A percentile compares a stretch with the other conserved stretches of the same genome.
These are phyloP conservation scores for Bathynomus jamesi DNA, from an alignment of 1,140 invertebrate species.

Conservation along the genomic window DNA sequence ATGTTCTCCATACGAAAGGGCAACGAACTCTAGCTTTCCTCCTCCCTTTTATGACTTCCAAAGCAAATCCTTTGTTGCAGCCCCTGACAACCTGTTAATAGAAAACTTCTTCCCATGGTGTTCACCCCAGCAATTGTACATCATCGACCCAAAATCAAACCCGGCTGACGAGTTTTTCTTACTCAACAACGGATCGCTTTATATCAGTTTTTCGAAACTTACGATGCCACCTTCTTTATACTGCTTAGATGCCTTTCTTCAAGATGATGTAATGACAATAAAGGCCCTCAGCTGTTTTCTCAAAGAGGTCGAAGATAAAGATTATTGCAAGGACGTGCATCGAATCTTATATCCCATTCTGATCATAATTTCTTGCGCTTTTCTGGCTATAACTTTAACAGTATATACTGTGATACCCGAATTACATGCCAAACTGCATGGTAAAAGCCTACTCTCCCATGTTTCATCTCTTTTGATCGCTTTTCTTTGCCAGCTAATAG, in stretches of 20 bases:
- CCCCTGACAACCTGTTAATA: not conserved
- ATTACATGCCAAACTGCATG: constrained; percentile 28
- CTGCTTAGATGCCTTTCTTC: constrained; percentile 26
- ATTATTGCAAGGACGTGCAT: constrained; percentile 7
- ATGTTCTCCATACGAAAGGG: not conserved
- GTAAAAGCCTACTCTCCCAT: constrained; percentile 29
- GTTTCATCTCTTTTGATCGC: constrained; percentile 26
- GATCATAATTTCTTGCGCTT: constrained; percentile 24
- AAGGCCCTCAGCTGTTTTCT: constrained; percentile 22
- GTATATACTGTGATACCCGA: constrained; percentile 30
- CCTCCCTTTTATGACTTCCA: not conserved
- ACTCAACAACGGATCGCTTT: constrained; percentile 12
- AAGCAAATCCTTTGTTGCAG: not conserved
- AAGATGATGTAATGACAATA: not conserved
- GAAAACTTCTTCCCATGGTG: not conserved
- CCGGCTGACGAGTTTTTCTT: constrained; percentile 20
- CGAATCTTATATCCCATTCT: constrained; percentile 16
- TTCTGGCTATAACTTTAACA: constrained; percentile 24
- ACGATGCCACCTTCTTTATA: constrained; percentile 13
- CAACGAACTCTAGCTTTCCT: not conserved
- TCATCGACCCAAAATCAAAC: constrained; percentile 3
- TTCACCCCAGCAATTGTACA: not conserved
- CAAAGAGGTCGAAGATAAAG: not conserved
- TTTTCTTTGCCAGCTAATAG: constrained; percentile 21
- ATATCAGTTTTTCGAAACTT: constrained; percentile 7